Evolutionary conservation across 2,113 vertebrate species (phyloP).

Genomic region (Rhipidura dahli): DNA sequence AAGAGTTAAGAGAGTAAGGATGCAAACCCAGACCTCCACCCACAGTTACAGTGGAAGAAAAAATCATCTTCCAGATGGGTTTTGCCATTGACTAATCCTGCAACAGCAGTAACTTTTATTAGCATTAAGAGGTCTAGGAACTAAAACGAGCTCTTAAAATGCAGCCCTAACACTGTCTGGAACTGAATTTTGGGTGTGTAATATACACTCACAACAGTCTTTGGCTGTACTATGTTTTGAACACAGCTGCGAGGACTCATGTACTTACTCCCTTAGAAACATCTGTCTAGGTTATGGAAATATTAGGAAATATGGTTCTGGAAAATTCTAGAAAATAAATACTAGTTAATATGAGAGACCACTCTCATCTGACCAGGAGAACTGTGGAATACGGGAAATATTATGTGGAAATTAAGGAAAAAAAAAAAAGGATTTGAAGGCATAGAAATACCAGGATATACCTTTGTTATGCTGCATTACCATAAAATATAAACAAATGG

Average conservation of each 20-base stretch:
- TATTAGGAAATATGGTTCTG: not conserved
- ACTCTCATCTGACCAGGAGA: not conserved
- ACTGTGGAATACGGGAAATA: not conserved
- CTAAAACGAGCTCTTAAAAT: not conserved
- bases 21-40: not conserved
- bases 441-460: not conserved
- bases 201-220: not conserved
- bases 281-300: not conserved
- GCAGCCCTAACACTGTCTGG: not conserved
- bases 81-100: not conserved
- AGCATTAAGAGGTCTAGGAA: not conserved
- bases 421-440: not conserved
- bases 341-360: not conserved
- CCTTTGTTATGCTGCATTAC: not conserved
- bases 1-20: not conserved
- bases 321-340: not conserved
- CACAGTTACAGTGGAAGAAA: not conserved
- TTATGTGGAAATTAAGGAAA: not conserved
- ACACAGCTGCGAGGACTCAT: not conserved
- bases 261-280: not conserved
- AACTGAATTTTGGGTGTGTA: conserved; percentile 16
- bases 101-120: not conserved
- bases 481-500: not conserved
- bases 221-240: not conserved
- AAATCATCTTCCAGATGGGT: not conserved